Evolutionary conservation across 1,140 invertebrate species (phyloP), one percentile per base, ranked within the genome.

Genomic region (Oscheius sp.): DNA sequence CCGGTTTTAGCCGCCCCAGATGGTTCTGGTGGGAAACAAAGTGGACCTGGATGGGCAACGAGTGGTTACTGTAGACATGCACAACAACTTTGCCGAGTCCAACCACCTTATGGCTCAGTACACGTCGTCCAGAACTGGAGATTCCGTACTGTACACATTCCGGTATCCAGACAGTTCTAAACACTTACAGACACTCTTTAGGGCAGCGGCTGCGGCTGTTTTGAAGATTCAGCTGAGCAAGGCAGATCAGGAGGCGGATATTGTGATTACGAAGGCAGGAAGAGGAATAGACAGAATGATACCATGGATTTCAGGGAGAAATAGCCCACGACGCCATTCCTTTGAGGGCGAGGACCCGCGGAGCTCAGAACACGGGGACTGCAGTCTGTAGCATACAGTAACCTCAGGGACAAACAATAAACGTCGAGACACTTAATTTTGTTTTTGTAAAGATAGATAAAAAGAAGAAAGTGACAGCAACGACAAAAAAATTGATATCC

Each of bases 111-210:
- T 89, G 65, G 90, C 88, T 79, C 90, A 90, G 84, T 90, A 90
- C 78, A 90, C 93, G 49, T 94, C 92, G 7, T 92, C 92, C 18
- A 90, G 92, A 85, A 93, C 92, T 29, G 92, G 92, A 15, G 93
- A 95, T 88, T 90, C 90, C 85, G 92, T 93, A 86, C 88, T 86
- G 31, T 52, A 83, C 13, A 77, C 77, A 38, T 82, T 84, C 46
- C 81, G 66, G 80, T 83, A 62, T 74, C 45, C n/a, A 26, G n/a
- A 10, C 1, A 34, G 62, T 61, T 38, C 29, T 38, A 20, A 67
- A 76, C 23, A 20, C 20, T 35, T 18, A 10, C 31, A 7, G 7
- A 7, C 31, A 59, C 20, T 59, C 7, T 59, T 28, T 64, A 49
- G n/a, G 42, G 28, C 85, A 35, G 84, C 90, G 42, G 88, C 89